phyloP scores from a whole-genome alignment of 2,888 invertebrate genomes.

The Pandemis corylana region DNA sequence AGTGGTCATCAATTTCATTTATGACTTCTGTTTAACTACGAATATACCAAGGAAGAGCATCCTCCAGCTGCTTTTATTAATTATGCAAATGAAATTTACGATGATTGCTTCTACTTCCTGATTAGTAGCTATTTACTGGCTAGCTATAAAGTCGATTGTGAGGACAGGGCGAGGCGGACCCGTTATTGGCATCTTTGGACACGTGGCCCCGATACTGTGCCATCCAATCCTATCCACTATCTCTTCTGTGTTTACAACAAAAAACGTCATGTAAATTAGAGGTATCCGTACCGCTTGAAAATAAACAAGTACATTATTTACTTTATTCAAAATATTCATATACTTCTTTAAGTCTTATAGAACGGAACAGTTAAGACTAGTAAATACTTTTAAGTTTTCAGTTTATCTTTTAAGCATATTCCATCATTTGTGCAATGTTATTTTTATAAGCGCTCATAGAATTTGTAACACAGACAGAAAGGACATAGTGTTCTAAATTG shows the following conservation, averaged over 20 bases:
- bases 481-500: background rate
- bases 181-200: constrained; percentile 52
- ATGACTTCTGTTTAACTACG: background rate
- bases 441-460: too few species aligned
- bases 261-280: constrained; percentile 31
- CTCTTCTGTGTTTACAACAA: constrained; percentile 17
- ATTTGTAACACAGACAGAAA: too few species aligned
- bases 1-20: background rate
- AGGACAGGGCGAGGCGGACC: constrained; percentile 49
- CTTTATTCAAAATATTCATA: too few species aligned
- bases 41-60: background rate
- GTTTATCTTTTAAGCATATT: too few species aligned
- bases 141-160: constrained; percentile 22
- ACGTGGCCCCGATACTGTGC: constrained; percentile 50
- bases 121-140: constrained; percentile 2
- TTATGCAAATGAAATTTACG: constrained; percentile 2
- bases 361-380: too few species aligned
- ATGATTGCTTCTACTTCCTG: constrained; percentile 16
- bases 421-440: too few species aligned
- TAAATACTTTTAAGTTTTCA: too few species aligned
- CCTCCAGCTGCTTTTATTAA: background rate
- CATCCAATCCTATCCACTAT: constrained; percentile 24
- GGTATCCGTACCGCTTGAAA: constrained; percentile 9
- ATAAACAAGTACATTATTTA: background rate
- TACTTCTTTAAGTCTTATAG: too few species aligned